phyloP scores from a whole-genome alignment of 2,113 vertebrate species.

The Oreochromis aureus region DNA sequence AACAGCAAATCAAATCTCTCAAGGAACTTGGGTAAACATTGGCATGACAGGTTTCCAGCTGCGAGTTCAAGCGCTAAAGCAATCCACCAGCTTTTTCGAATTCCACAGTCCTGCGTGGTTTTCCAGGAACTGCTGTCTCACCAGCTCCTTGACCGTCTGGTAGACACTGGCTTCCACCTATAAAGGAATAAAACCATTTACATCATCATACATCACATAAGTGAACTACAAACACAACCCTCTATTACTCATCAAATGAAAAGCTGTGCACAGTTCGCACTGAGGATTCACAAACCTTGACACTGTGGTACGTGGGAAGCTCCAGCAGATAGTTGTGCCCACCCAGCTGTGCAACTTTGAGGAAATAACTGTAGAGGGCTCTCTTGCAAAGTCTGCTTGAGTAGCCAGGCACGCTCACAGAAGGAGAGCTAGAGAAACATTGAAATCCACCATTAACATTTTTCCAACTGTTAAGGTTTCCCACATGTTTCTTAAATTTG shows the following conservation, averaged over 20 bases:
- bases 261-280: neutral
- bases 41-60: neutral
- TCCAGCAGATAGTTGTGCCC: constrained; percentile 49
- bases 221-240: neutral
- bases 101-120: constrained; percentile 38
- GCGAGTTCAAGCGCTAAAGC: constrained; percentile 18
- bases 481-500: neutral
- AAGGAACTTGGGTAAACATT: neutral
- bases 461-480: neutral
- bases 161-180: constrained; percentile 39
- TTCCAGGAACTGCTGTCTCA: constrained; percentile 32
- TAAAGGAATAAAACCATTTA: neutral
- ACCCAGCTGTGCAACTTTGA: constrained; percentile 33
- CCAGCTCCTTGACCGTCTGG: constrained; percentile 48
- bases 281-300: constrained; percentile 54
- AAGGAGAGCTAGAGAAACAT: constrained; percentile 64
- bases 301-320: constrained; percentile 57
- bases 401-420: constrained; percentile 53
- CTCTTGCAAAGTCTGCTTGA: constrained; percentile 74
- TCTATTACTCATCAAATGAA: neutral
- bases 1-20: neutral
- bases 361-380: constrained; percentile 67
- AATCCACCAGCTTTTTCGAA: constrained; percentile 56
- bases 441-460: neutral
- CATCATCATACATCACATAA: neutral